Percentiles rank a stretch among this genome's conserved stretches.
Evolutionary conservation across 2,797 vertebrate genomes (phyloP).

Genomic region (Vipera ursinii): DNA sequence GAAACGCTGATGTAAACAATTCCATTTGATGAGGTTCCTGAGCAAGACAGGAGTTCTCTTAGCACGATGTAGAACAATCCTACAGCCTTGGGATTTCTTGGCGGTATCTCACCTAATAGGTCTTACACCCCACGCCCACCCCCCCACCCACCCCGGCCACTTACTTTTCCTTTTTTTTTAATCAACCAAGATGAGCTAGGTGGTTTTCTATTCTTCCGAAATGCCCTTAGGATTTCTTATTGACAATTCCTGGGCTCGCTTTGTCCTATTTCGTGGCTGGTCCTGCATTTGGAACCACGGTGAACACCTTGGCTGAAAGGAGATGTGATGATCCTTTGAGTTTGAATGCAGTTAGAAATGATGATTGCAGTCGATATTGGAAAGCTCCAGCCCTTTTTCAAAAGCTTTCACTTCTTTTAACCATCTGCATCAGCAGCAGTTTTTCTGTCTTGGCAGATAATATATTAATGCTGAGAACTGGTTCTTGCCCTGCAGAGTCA

Average conservation of each 20-base stretch:
- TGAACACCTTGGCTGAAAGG: neutral
- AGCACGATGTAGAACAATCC: neutral
- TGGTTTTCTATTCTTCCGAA: neutral
- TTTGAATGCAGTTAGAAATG: neutral
- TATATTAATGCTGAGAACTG: neutral
- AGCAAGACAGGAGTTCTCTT: neutral
- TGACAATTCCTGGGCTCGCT: neutral
- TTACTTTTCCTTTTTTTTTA: neutral
- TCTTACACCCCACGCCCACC: neutral
- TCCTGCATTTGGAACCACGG: neutral
- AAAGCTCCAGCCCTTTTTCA: neutral
- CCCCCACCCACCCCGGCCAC: no score
- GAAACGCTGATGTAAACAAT: no score
- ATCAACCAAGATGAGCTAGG: neutral
- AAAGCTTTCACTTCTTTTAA: neutral
- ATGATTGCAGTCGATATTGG: neutral
- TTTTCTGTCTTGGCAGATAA: conserved; percentile 4
- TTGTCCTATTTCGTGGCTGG: neutral
- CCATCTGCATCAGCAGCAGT: neutral
- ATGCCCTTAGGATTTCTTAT: neutral
- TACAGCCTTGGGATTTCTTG: neutral
- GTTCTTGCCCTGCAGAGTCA: neutral
- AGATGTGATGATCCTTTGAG: neutral
- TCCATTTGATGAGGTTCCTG: neutral
- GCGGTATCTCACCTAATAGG: neutral